Evolutionary conservation across 2,888 invertebrate species (phyloP), one percentile per base, ranked within the genome.

Genomic region (Scrobipalpa costella): DNA sequence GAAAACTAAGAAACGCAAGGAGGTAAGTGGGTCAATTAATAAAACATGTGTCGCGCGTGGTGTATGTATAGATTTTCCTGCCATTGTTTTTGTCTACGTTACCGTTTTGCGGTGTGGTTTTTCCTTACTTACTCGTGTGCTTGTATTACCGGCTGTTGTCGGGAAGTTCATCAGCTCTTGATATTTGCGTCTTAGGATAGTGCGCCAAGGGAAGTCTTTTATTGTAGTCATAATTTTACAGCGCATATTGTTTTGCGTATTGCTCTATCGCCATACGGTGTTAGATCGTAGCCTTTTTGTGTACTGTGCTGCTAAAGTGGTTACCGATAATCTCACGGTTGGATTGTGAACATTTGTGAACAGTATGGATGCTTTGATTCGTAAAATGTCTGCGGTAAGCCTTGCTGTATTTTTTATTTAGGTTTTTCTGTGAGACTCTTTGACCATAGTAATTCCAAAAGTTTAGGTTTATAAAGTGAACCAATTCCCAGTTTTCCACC

Each of bases 1-100:
- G 66, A 91, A 91, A 84, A 85, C 84, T 67, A 90, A 88, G 79
- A 91, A 90, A 74, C 91, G 91, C 65, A 91, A 90, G 81, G 91
- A 91, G 81, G 91, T 90, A 79, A 76, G 85, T 74, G 38, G 27
- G 49, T 47, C 15, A 17, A 21, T 15, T 34, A 7, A 15, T 50
- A 7, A 21, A 15, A 6, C 8, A 34, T 34, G 15, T 15, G 13
- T 61, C 11, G 13, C 17, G 19, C 34, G 21, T 52, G 50, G 50
- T 52, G 21, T 52, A 52, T 21, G 11, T 61, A 61, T 63, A 58
- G 52, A 40, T 40, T 67, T 63, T 63, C 19, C 61, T 66, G 66
- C 58, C 52, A 66, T 60, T 68, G 65, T 68, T 68, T 71, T 71
- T 73, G 68, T 69, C 71, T 66, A 68, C 71, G 71, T 72, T 73